Evolutionary conservation across 1,140 invertebrate genomes (phyloP).

Genomic region (Diachasmimorpha longicaudata): DNA sequence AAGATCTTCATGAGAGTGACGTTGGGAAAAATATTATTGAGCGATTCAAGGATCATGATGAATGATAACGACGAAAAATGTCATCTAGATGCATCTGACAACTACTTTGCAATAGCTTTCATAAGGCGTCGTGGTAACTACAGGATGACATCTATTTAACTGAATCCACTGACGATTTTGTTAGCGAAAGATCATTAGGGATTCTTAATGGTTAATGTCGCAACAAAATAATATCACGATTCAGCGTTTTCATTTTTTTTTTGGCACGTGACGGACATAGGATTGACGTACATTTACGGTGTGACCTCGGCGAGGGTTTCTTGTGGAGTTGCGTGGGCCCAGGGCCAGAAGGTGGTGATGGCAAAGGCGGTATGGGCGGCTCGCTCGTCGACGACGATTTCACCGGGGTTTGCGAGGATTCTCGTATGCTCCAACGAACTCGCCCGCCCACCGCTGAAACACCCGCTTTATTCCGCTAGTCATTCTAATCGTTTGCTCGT

Average conservation of each 20-base stretch:
- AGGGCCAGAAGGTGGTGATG: constrained; percentile 50
- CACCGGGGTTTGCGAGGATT: constrained; percentile 44
- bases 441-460: constrained; percentile 56
- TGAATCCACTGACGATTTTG: background rate
- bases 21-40: background rate
- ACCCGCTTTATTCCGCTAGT: constrained; percentile 54
- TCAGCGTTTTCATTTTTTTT: background rate
- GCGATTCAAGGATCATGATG: background rate
- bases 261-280: constrained; percentile 35
- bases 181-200: background rate
- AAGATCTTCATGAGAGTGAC: background rate
- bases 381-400: constrained; percentile 39
- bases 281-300: constrained; percentile 54
- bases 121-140: background rate
- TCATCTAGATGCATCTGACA: background rate
- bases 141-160: background rate
- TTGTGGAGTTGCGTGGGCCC: constrained; percentile 48
- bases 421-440: constrained; percentile 56
- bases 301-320: constrained; percentile 47
- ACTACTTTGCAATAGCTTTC: background rate
- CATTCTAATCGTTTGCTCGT: constrained; percentile 44
- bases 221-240: constrained; percentile 5
- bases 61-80: background rate
- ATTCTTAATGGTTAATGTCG: background rate
- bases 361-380: constrained; percentile 47